Conservation (phyloP, 2,113 vertebrate genomes). For the Apteryx mantelli region DNA sequence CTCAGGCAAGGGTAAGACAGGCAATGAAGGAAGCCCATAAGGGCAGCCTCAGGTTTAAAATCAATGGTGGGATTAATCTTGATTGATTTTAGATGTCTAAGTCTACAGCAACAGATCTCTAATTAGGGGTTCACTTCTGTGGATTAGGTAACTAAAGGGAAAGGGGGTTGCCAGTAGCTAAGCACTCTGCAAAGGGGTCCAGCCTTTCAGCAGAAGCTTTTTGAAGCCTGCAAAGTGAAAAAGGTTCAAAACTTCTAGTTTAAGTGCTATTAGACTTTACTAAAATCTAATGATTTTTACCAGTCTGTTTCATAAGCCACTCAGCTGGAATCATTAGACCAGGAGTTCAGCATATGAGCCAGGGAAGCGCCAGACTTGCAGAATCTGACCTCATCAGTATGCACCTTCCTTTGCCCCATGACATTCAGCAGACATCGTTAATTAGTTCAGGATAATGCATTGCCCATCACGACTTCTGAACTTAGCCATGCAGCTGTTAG, state of each 20-base stretch:
- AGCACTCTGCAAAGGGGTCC: neutral
- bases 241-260: neutral
- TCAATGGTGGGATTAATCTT: neutral
- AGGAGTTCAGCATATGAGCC: neutral
- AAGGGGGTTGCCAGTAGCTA: neutral
- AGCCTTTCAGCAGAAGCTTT: neutral
- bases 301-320: neutral
- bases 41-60: neutral
- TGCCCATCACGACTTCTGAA: neutral
- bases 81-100: neutral
- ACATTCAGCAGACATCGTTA: neutral
- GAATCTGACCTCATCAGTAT: neutral
- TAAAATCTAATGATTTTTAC: neutral
- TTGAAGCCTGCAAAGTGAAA: neutral
- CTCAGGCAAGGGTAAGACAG: neutral
- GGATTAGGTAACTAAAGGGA: neutral
- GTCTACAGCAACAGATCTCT: neutral
- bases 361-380: neutral
- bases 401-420: neutral
- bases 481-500: neutral
- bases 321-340: accelerated
- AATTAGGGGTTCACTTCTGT: neutral
- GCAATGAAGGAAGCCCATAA: neutral
- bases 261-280: neutral
- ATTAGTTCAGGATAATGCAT: neutral